Percentiles rank a stretch among this genome's conserved stretches.
phyloP scores from a whole-genome alignment of 1,140 invertebrate species.

The Tribolium madens region DNA sequence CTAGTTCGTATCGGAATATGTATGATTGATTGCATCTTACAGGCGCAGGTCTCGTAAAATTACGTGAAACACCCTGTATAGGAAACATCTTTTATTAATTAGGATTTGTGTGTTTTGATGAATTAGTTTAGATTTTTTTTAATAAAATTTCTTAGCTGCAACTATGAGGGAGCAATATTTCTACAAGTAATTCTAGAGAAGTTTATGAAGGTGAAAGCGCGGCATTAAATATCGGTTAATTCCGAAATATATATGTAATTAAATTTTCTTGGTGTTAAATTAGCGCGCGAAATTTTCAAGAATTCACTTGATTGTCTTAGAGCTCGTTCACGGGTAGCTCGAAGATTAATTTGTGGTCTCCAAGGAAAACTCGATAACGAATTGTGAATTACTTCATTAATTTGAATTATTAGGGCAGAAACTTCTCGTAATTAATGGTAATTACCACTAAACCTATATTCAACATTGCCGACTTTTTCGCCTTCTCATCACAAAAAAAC shows the following conservation, averaged over 20 bases:
- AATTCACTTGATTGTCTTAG: constrained; percentile 19
- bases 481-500: neutral
- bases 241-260: constrained; percentile 14
- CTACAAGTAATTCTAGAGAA: neutral
- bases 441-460: constrained; percentile 22
- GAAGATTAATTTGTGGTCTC: constrained; percentile 42
- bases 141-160: too few relatives aligned
- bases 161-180: too few relatives aligned
- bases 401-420: constrained; percentile 45
- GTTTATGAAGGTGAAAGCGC: neutral
- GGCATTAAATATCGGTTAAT: constrained; percentile 12
- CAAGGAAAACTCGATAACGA: constrained; percentile 39
- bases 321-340: constrained; percentile 8
- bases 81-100: too few relatives aligned
- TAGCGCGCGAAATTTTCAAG: constrained; percentile 23
- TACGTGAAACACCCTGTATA: too few relatives aligned
- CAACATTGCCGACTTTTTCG: neutral
- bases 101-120: too few relatives aligned
- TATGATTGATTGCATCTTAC: too few relatives aligned
- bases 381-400: constrained; percentile 47
- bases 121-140: too few relatives aligned
- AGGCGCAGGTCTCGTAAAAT: too few relatives aligned
- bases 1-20: too few relatives aligned
- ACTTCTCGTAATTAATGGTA: constrained; percentile 35
- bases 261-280: constrained; percentile 34